phyloP scores from a whole-genome alignment of 2,888 invertebrate species.

The Aspidiotus rigidus region DNA sequence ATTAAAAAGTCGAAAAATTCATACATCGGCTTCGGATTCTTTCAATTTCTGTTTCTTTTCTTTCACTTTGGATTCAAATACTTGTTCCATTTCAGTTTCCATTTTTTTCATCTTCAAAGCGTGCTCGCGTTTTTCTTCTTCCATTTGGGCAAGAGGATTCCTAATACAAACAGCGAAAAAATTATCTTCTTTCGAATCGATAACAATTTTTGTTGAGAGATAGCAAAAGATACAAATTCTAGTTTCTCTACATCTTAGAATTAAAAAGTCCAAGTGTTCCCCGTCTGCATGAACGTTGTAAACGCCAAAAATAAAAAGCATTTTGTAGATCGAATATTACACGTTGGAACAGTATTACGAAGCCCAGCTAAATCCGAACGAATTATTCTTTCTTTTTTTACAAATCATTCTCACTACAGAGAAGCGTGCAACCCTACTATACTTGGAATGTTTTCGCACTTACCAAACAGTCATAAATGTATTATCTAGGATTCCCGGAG shows the following conservation, averaged over 20 bases:
- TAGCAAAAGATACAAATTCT: neutral
- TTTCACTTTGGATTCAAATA: constrained; percentile 94
- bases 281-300: constrained; percentile 8
- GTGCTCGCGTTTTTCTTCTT: constrained; percentile 94
- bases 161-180: constrained; percentile 46
- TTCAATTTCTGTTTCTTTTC: constrained; percentile 93
- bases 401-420: too few species aligned
- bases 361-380: neutral
- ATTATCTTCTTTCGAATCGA: neutral
- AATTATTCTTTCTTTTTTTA: too few species aligned
- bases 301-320: neutral
- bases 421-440: too few species aligned
- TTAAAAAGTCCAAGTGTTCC: constrained; percentile 13
- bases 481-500: constrained; percentile 81
- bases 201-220: neutral
- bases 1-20: constrained; percentile 37
- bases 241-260: constrained; percentile 22
- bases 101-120: constrained; percentile 96
- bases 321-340: constrained; percentile 2
- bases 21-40: constrained; percentile 83
- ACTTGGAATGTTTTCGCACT: constrained; percentile 45
- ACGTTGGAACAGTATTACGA: constrained; percentile 3
- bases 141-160: constrained; percentile 97
- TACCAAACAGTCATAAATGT: constrained; percentile 81
- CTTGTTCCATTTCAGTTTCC: constrained; percentile 98